Evolutionary conservation across 1,140 invertebrate genomes (phyloP).

Genomic region (Aricia agestis): DNA sequence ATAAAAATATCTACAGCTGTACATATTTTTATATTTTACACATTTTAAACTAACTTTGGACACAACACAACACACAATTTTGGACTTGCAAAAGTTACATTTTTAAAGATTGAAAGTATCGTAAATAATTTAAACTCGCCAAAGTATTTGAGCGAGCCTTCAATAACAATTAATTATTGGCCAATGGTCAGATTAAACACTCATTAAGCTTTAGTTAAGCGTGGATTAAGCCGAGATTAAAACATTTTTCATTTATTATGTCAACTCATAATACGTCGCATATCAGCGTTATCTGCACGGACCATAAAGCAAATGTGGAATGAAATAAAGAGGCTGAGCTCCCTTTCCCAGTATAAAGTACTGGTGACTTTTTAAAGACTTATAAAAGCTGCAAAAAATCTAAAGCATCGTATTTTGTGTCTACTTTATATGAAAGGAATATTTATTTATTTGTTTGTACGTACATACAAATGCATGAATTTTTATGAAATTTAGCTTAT

Average conservation of each 20-base stretch:
- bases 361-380: neutral
- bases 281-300: neutral
- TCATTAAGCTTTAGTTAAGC: constrained; percentile 5
- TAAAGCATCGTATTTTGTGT: too few relatives aligned
- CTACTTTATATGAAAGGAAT: too few relatives aligned
- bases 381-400: too few relatives aligned
- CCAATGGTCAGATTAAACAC: constrained; percentile 10
- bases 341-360: neutral
- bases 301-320: neutral
- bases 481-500: too few relatives aligned
- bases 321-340: constrained; percentile 1
- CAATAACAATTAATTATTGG: constrained; percentile 1
- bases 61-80: too few relatives aligned
- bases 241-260: constrained; percentile 11
- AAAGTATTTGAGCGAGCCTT: neutral
- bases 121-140: neutral
- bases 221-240: neutral
- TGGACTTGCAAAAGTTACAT: too few relatives aligned
- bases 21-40: too few relatives aligned
- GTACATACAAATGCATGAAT: too few relatives aligned
- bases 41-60: too few relatives aligned
- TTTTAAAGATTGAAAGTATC: too few relatives aligned
- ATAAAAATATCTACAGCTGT: too few relatives aligned
- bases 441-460: too few relatives aligned
- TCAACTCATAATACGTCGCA: constrained; percentile 8